These are phyloP conservation scores for Merluccius polli DNA, from an alignment of 2,797 vertebrate species.

Conservation along the genomic window DNA sequence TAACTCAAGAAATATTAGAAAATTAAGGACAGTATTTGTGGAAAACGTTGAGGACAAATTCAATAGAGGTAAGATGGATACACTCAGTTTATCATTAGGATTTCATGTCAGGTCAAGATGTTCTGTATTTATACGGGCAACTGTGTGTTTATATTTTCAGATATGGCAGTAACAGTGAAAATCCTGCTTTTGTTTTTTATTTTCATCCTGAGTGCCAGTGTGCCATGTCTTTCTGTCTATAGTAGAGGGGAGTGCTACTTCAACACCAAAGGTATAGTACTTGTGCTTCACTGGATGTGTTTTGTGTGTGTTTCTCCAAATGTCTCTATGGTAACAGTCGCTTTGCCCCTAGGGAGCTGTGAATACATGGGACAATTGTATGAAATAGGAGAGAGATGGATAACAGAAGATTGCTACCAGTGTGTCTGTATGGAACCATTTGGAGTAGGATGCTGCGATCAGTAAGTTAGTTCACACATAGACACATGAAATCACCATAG, in stretches of 20 bases:
- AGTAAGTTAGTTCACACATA: constrained; percentile 57
- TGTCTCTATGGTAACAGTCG: background rate
- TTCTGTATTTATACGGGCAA: background rate
- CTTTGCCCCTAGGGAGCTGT: constrained; percentile 61
- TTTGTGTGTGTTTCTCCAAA: background rate
- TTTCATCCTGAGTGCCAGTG: constrained; percentile 52
- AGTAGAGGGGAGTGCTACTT: constrained; percentile 75
- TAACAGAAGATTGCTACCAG: constrained; percentile 68
- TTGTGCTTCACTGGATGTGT: background rate
- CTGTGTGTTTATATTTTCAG: constrained; percentile 27
- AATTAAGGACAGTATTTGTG: background rate
- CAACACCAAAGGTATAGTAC: constrained; percentile 77
- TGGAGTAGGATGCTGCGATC: constrained; percentile 76
- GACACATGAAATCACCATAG: background rate
- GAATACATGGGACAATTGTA: constrained; percentile 67
- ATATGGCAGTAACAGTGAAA: constrained; percentile 49
- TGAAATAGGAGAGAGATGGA: constrained; percentile 72
- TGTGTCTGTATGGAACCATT: constrained; percentile 79
- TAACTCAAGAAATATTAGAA: background rate
- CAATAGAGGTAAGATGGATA: constrained; percentile 27
- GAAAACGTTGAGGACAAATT: constrained; percentile 6
- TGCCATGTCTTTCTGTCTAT: constrained; percentile 53
- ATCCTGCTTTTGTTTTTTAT: constrained; percentile 41
- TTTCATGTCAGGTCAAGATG: background rate
- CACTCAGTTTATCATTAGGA: background rate